Evolutionary conservation across 1,140 invertebrate species (phyloP), one percentile per base, ranked within the genome.

Genomic region (Drosophila tristis): DNA sequence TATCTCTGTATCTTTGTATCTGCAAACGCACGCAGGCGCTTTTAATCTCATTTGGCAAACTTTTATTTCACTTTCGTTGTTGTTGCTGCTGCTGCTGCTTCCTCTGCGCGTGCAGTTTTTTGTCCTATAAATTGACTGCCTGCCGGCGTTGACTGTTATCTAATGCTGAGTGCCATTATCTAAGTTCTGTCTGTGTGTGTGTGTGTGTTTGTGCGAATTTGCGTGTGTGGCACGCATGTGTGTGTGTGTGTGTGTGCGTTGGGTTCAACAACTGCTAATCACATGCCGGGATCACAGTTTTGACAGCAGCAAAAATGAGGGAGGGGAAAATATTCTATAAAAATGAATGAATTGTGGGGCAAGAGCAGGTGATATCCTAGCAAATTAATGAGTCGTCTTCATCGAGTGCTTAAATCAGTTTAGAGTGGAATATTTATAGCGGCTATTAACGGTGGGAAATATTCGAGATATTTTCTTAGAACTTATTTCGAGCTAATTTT

Each of bases 191-290:
- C 39, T 31, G 8, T n/a, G 26, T 44, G 29, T 43, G 45, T 63
- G 68, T 56, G 31, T 4, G 2, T 2, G 23, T 25, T 25, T 20
- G 9, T 70, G 66, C 44, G 45, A 50, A 64, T 64, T 50, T 70
- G 66, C 71, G 54, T 74, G 65, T 45, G 15, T 20, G 49, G 63
- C 31, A 54, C 49, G 61, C 58, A 16, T 47, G 48, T 59, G 51
- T n/a, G 16, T 16, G 16, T 16, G 16, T 73, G 51, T 47, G 54
- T 73, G 51, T 56, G 65, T 57, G 68, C 50, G 35, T 75, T 51
- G 81, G 78, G 81, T 86, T 86, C 81, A 86, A 87, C 78, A 86
- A 86, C 81, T 86, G 81, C 74, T 86, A 87, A 86, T 87, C 81
- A 86, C 81, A 78, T 71, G 78, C 58, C 71, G 50, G 35, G 71